A percentile compares a stretch with the other conserved stretches of the same genome.
Conservation (phyloP, 2,888 invertebrate species). For the Cerceris rybyensis region DNA sequence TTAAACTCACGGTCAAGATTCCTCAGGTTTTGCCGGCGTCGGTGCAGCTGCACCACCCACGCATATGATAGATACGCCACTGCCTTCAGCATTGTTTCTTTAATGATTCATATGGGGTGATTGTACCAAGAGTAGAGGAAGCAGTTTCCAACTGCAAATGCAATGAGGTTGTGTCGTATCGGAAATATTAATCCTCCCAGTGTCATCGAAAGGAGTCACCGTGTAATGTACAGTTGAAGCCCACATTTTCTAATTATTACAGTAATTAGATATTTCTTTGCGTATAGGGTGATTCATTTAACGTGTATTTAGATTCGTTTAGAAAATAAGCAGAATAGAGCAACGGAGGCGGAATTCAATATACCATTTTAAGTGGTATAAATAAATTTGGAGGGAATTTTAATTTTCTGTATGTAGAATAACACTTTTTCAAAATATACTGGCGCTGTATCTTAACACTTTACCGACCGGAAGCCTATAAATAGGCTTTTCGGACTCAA, state of each 20-base stretch:
- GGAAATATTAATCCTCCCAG: slow-evolving; percentile 66
- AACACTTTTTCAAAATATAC: no score
- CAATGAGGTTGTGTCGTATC: slow-evolving; percentile 64
- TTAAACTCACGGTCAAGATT: slow-evolving; percentile 64
- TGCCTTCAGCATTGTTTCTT: slow-evolving; percentile 72
- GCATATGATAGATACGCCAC: slow-evolving; percentile 71
- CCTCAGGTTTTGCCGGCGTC: slow-evolving; percentile 57
- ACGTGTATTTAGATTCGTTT: no score
- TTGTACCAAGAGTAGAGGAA: slow-evolving; percentile 67
- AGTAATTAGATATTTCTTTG: slow-evolving; percentile 1
- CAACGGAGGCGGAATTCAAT: no score
- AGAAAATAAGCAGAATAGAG: no score
- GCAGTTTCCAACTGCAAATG: slow-evolving; percentile 70
- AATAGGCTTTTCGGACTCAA: no score
- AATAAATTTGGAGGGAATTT: no score
- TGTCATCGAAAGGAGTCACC: slow-evolving; percentile 37
- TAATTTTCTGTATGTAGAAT: no score
- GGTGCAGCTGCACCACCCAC: slow-evolving; percentile 70
- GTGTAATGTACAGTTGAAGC: slow-evolving; percentile 31
- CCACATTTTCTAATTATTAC: slow-evolving; percentile 26
- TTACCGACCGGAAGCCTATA: no score
- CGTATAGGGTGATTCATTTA: background rate
- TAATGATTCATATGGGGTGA: slow-evolving; percentile 71
- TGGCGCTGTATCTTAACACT: no score
- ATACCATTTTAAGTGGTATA: no score